phyloP scores from a whole-genome alignment of 2,797 vertebrate genomes.

The Hafferia zeledoni region DNA sequence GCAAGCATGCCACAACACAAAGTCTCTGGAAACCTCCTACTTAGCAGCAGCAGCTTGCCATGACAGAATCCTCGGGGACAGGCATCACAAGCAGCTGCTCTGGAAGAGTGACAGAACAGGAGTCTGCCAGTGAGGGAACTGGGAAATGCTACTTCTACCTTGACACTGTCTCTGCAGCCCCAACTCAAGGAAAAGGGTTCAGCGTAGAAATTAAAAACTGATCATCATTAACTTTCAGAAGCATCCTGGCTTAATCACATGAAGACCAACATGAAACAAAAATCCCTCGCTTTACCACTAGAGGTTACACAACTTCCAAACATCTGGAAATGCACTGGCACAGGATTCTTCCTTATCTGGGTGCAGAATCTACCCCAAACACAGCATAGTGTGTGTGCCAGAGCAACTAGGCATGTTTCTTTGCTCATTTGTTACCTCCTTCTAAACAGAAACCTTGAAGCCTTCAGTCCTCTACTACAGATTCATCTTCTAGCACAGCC shows the following conservation, averaged over 20 bases:
- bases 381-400: background rate
- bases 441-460: background rate
- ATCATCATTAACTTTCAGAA: background rate
- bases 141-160: background rate
- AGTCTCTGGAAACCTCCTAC: constrained; percentile 11
- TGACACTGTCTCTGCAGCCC: background rate
- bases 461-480: background rate
- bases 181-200: background rate
- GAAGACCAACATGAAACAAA: background rate
- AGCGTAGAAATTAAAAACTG: background rate
- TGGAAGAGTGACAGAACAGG: constrained; percentile 26
- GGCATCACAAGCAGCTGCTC: constrained; percentile 25
- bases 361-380: background rate
- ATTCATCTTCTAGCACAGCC: background rate
- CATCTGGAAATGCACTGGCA: background rate
- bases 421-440: background rate
- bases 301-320: background rate
- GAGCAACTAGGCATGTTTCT: background rate
- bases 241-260: background rate
- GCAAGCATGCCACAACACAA: background rate
- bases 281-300: background rate
- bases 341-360: background rate
- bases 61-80: background rate
- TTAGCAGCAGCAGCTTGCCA: constrained; percentile 2
- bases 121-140: background rate